phyloP scores from a whole-genome alignment of 2,113 vertebrate genomes.

The Hippopotamus amphibius region DNA sequence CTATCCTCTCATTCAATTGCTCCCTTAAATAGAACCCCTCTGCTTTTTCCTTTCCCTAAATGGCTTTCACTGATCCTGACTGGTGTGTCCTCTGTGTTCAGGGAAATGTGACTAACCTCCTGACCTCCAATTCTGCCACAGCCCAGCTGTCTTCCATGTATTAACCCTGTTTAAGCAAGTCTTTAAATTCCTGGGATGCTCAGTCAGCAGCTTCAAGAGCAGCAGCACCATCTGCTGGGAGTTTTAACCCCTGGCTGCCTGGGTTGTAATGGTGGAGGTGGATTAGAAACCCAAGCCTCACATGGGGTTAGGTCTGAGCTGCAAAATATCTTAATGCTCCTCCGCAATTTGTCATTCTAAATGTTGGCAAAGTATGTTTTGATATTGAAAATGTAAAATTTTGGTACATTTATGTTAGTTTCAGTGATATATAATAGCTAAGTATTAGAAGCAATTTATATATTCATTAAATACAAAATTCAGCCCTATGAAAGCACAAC shows the following conservation, averaged over 20 bases:
- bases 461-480: slow-evolving; percentile 32
- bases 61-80: slow-evolving; percentile 30
- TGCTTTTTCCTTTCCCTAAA: slow-evolving; percentile 67
- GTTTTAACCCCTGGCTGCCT: slow-evolving; percentile 61
- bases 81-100: slow-evolving; percentile 60
- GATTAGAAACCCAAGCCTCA: slow-evolving; percentile 9
- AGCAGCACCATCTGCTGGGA: slow-evolving; percentile 62
- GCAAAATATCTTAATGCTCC: not conserved
- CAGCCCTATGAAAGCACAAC: not conserved
- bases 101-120: slow-evolving; percentile 61
- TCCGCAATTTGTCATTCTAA: slow-evolving; percentile 22
- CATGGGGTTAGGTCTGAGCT: not conserved
- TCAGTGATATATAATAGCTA: slow-evolving; percentile 20
- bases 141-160: slow-evolving; percentile 73
- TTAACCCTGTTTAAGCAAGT: slow-evolving; percentile 74
- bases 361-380: not conserved
- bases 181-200: slow-evolving; percentile 75
- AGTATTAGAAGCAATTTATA: slow-evolving; percentile 44
- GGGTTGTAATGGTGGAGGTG: not conserved
- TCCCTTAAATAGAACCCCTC: slow-evolving; percentile 65
- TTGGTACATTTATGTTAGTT: not conserved
- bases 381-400: not conserved
- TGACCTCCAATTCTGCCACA: slow-evolving; percentile 62
- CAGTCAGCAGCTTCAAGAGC: slow-evolving; percentile 25
- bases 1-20: slow-evolving; percentile 20